Conservation (phyloP, 2,113 vertebrate species). For the Halcyon malimbica region DNA sequence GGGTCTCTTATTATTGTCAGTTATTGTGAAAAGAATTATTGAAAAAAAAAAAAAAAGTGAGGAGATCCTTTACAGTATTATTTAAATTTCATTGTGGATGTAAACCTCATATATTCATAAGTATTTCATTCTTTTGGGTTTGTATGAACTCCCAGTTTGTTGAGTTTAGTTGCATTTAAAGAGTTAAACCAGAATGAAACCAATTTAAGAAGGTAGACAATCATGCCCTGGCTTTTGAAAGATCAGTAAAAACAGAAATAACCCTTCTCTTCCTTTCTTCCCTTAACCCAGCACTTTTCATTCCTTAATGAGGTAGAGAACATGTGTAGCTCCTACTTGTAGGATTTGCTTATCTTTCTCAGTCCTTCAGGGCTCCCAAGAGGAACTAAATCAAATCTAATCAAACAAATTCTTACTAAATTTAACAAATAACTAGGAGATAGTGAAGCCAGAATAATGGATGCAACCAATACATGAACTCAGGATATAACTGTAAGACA, state of each 20-base stretch:
- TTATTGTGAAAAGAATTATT: background rate
- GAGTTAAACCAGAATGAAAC: background rate
- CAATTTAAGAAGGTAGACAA: background rate
- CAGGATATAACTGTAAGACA: background rate
- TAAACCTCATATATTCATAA: background rate
- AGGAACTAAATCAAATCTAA: constrained; percentile 56
- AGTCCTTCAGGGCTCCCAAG: constrained; percentile 24
- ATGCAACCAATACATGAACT: constrained; percentile 9
- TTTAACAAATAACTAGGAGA: constrained; percentile 61
- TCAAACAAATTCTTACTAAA: constrained; percentile 58
- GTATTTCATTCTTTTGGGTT: background rate
- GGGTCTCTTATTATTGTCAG: background rate
- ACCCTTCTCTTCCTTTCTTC: constrained; percentile 2
- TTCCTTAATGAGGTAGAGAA: constrained; percentile 33
- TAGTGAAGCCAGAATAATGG: constrained; percentile 17
- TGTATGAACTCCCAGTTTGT: background rate
- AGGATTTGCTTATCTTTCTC: constrained; percentile 27
- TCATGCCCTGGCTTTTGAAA: background rate
- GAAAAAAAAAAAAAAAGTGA: background rate
- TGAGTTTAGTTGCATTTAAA: background rate
- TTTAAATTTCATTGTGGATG: background rate
- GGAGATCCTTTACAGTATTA: background rate
- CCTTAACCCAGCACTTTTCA: constrained; percentile 15
- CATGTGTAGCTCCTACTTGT: background rate
- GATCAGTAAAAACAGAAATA: constrained; percentile 18